Conservation (phyloP, 2,888 invertebrate genomes). For the Chalcosyrphus nemorum region DNA sequence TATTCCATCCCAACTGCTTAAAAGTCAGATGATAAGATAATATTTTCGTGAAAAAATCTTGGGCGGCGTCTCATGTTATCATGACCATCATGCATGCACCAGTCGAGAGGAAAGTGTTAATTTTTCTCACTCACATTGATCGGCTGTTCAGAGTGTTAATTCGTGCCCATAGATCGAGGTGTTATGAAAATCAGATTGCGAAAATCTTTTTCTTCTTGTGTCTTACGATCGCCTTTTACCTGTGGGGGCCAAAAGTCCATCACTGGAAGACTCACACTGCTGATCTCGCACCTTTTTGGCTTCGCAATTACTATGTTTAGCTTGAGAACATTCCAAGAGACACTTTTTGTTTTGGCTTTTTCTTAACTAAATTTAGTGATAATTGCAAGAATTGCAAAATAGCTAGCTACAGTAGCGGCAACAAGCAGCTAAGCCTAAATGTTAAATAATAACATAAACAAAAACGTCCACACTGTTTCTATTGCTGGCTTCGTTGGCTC, state of each 20-base stretch:
- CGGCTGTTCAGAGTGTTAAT: slow-evolving; percentile 33
- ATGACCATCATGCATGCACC: slow-evolving; percentile 25
- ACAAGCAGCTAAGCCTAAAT: slow-evolving; percentile 59
- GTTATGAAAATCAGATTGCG: slow-evolving; percentile 69
- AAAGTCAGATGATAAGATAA: not conserved
- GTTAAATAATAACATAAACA: slow-evolving; percentile 61
- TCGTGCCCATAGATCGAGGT: slow-evolving; percentile 67
- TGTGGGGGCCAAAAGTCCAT: slow-evolving; percentile 66
- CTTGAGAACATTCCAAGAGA: slow-evolving; percentile 60
- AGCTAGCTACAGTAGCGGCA: slow-evolving; percentile 39
- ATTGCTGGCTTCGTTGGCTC: too few relatives aligned
- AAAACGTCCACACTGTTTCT: not conserved
- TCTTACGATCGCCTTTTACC: slow-evolving; percentile 39
- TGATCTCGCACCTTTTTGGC: slow-evolving; percentile 68
- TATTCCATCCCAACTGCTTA: too few relatives aligned
- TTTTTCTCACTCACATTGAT: slow-evolving; percentile 14
- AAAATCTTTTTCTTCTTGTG: slow-evolving; percentile 62
- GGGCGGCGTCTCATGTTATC: slow-evolving; percentile 31
- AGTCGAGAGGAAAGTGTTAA: not conserved
- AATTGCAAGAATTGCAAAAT: slow-evolving; percentile 64
- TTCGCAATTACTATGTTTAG: slow-evolving; percentile 49
- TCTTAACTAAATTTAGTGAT: slow-evolving; percentile 56
- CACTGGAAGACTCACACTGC: slow-evolving; percentile 48
- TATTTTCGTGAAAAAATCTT: slow-evolving; percentile 29
- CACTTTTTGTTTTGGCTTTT: slow-evolving; percentile 47